Evolutionary conservation across 2,113 vertebrate species (phyloP), one percentile per base, ranked within the genome.

Genomic region (Burhinus bistriatus): DNA sequence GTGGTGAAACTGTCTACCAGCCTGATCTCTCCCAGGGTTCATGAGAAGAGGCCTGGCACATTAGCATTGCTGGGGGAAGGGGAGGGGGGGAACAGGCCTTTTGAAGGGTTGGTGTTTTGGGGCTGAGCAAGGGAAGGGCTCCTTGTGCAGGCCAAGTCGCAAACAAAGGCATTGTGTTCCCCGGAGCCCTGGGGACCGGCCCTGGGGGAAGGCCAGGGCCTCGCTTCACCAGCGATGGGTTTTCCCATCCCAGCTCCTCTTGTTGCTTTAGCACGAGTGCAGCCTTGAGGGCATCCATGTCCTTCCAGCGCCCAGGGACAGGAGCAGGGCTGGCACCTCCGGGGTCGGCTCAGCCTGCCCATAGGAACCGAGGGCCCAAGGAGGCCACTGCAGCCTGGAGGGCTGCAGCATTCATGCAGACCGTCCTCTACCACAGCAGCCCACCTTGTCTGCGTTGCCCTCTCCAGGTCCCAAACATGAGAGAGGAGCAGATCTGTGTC

Each of bases 91-190:
- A 22, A 21, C 81, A 7, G 80, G 44, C 83, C 62, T 87, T 90
- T 89, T 66, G 93, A 91, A 93, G 87, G 89, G 87, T 70, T 90
- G 83, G 61, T 62, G 88, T 59, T 92, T 80, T 66, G 89, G 95
- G 91, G 83, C 72, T 72, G 80, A 80, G 90, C 0, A 10, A 89
- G 76, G 89, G 91, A 89, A 91, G 81, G 84, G 90, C 70, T 96
- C 81, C 94, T 30, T 13, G 86, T 4, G 5, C 58, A 3, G 77
- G 89, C 82, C 80, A 87, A 96, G 91, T 69, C 27, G 8, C 79
- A 89, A 61, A 96, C 95, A 95, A 96, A 91, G 84, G 71, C 87
- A 29, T 45, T 97, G 96, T 94, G 95, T 86, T 96, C 62, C 81
- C 71, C 1, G 8, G 15, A 87, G 89, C 93, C 92, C 76, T 12